Base-by-base conservation (phyloP, 1,140 invertebrate species). In the Drosophila kohkoa region DNA sequence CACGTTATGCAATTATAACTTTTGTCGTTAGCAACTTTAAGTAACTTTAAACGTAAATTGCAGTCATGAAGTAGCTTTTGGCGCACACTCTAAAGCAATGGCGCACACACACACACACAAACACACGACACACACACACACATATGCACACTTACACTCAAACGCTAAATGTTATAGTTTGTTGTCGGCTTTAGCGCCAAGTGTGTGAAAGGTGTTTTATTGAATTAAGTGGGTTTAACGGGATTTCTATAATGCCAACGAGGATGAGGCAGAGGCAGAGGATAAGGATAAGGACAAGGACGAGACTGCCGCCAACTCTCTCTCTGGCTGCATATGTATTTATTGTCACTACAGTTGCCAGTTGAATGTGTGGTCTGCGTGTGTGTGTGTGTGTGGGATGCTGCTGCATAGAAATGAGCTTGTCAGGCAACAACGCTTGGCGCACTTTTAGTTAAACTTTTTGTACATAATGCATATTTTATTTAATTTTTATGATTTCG, bases 1-100 rank as follows among this genome's bases (percentile, higher is more conserved):
- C 82, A 90, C 82, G 87, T 87, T 90, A 91, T 89, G 89, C 89
- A 91, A 91, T 91, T 91, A 91, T 91, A 91, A 91, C 89, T 91
- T 91, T 91, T 91, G 89, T 91, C 89, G 89, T 91, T 91, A 91
- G 90, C 68, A 91, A 86, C 90, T 91, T 91, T 91, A 86, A 89
- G 83, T 80, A 91, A 91, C 89, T 91, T 91, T 91, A 91, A 91
- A 91, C 88, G 88, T 91, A 91, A 91, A 91, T 91, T 91, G 83
- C 88, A 70, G 88, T 79, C 76, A 82, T 91, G 83, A 91, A 91
- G 85, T 89, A 89, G 86, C 85, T 89, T 90, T 90, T 83, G 74
- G 81, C 75, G 78, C 85, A 88, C 78, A 70, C 85, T 81, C 85
- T 81, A 76, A 64, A 78, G 80, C 75, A 62, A 77, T 41, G 38